phyloP scores from a whole-genome alignment of 2,888 invertebrate genomes.

The Leucania comma region DNA sequence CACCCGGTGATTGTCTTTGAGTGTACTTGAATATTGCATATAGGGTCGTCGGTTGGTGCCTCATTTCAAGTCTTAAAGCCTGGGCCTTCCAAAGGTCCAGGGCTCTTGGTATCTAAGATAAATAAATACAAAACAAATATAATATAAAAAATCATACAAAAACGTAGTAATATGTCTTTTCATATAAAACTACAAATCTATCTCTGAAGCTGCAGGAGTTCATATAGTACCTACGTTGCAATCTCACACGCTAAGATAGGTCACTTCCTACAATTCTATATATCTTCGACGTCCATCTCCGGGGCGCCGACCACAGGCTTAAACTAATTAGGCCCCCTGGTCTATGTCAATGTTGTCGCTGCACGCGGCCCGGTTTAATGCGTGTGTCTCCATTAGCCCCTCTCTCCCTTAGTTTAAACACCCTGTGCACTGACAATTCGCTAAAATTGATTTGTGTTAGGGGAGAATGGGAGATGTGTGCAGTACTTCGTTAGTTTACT shows the following conservation, averaged over 20 bases:
- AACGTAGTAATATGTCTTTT: neutral
- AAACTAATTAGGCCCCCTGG: slow-evolving; percentile 90
- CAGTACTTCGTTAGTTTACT: slow-evolving; percentile 55
- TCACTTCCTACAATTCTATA: slow-evolving; percentile 56
- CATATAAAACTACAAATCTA: neutral
- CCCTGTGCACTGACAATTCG: slow-evolving; percentile 84
- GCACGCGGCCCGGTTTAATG: slow-evolving; percentile 88
- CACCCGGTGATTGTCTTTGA: too few relatives aligned
- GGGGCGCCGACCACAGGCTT: slow-evolving; percentile 82
- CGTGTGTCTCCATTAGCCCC: slow-evolving; percentile 89
- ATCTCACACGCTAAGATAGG: neutral
- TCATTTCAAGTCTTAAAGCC: too few relatives aligned
- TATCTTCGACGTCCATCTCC: slow-evolving; percentile 70
- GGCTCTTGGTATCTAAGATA: too few relatives aligned
- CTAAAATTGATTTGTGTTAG: slow-evolving; percentile 88
- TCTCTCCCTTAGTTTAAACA: slow-evolving; percentile 86
- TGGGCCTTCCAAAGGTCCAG: too few relatives aligned
- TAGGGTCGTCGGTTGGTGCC: too few relatives aligned
- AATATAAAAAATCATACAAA: too few relatives aligned
- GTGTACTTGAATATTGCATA: too few relatives aligned
- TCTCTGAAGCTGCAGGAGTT: neutral
- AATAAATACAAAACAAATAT: too few relatives aligned
- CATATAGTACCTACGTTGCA: neutral
- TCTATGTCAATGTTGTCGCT: slow-evolving; percentile 87
- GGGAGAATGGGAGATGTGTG: slow-evolving; percentile 67